Base-by-base conservation (phyloP, 2,797 vertebrate species). In the Microchirus variegatus region DNA sequence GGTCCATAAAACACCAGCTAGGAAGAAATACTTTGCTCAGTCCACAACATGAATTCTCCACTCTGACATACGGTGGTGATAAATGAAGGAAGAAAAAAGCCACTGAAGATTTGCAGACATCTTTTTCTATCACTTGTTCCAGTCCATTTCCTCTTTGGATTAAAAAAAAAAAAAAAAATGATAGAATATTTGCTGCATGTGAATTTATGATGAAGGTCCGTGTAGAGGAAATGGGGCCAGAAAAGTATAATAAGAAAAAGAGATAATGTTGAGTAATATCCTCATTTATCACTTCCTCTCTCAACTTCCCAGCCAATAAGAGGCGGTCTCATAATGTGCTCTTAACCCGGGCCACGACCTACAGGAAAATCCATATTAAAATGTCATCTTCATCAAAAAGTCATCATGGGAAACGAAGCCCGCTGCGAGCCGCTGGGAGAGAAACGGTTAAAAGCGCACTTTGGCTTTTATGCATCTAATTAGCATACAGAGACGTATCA, bases 341-440 rank as follows among this genome's bases (percentile, higher is more conserved):
- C 63, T 75, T 79, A 78, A 78, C 75, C 70, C 12, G 2, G 80
- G 70, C 45, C 50, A 14, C 78, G 82, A 75, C 75, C 69, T 55
- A 58, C 46, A 78, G 78, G 67, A 87, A 87, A 86, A 82, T 81
- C 58, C 55, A 68, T 55, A 85, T 63, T 58, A 67, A 22, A 80
- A 68, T 11, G 44, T 12, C 9, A 2, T 70, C 66, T 66, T 83
- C 36, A 67, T 80, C 57, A 65, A 63, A 75, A 82, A 53, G n/a
- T 64, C 63, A 63, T 73, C 10, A 64, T 64, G 63, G 65, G 75
- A 65, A 78, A 42, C 46, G 55, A 62, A 62, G 22, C 31, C 47
- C 35, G 44, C 26, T 52, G 13, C 10, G 17, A 64, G 46, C 19
- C 36, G 9, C 50, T 55, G 69, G 63, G 70, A 77, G 48, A 17